Evolutionary conservation across 1,140 invertebrate genomes (phyloP).

Genomic region (Cotesia glomerata): DNA sequence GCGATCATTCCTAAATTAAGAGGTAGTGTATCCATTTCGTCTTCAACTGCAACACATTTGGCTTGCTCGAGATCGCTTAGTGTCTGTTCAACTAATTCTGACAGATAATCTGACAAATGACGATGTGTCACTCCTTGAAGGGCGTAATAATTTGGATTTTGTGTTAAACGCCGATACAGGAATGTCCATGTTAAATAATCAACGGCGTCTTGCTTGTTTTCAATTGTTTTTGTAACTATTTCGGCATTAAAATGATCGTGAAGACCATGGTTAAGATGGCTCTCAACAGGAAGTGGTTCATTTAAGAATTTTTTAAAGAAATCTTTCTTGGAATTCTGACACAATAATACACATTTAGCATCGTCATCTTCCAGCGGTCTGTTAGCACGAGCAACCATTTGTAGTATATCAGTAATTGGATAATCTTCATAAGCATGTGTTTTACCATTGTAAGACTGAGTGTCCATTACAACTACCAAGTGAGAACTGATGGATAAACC

Average conservation of each 20-base stretch:
- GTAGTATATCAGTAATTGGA: slow-evolving; percentile 94
- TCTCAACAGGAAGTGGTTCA: slow-evolving; percentile 97
- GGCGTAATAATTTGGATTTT: slow-evolving; percentile 99
- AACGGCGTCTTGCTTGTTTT: slow-evolving; percentile 99
- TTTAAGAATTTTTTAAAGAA: slow-evolving; percentile 99
- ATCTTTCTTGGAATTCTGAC: slow-evolving; percentile 97
- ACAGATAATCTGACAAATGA: slow-evolving; percentile 97
- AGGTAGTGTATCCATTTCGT: slow-evolving; percentile 96
- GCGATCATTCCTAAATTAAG: slow-evolving; percentile 99
- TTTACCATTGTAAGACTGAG: slow-evolving; percentile 96
- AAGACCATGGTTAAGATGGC: slow-evolving; percentile 93
- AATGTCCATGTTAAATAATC: slow-evolving; percentile 99
- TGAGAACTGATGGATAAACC: slow-evolving; percentile 87
- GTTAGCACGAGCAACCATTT: slow-evolving; percentile 95
- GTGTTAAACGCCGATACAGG: slow-evolving; percentile 93
- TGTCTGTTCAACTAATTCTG: slow-evolving; percentile 97
- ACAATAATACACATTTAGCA: slow-evolving; percentile 95
- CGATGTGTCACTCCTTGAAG: slow-evolving; percentile 95
- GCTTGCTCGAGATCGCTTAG: slow-evolving; percentile 95
- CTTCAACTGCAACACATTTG: slow-evolving; percentile 97
- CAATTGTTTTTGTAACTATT: slow-evolving; percentile 99
- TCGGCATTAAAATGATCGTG: slow-evolving; percentile 99
- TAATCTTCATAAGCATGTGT: slow-evolving; percentile 95
- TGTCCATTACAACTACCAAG: slow-evolving; percentile 97
- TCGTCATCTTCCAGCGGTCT: slow-evolving; percentile 90